These are phyloP conservation scores for Maniola jurtina DNA, from an alignment of 1,140 invertebrate genomes.

Conservation along the genomic window DNA sequence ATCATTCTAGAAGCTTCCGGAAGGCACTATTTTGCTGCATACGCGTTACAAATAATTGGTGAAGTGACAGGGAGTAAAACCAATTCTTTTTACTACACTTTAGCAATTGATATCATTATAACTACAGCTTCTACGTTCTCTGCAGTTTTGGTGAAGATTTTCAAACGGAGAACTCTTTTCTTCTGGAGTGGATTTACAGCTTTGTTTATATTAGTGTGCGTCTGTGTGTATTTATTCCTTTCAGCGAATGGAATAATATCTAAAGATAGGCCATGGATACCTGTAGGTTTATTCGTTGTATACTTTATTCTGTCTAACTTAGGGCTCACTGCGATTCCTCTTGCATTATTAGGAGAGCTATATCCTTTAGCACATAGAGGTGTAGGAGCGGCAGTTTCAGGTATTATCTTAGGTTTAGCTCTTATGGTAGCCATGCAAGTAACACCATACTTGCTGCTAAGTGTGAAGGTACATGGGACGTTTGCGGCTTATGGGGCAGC, in stretches of 20 bases:
- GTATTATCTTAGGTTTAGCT: constrained; percentile 39
- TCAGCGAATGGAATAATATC: constrained; percentile 39
- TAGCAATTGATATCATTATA: constrained; percentile 58
- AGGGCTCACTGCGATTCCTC: constrained; percentile 57
- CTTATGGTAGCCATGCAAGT: constrained; percentile 48
- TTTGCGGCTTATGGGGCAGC: constrained; percentile 48
- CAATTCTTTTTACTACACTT: constrained; percentile 53
- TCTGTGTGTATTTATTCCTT: constrained; percentile 49
- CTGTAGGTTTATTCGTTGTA: constrained; percentile 45
- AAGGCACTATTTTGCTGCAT: constrained; percentile 60
- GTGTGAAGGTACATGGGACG: constrained; percentile 52
- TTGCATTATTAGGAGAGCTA: constrained; percentile 57
- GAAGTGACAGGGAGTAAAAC: constrained; percentile 47
- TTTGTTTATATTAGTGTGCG: constrained; percentile 34
- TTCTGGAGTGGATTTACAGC: constrained; percentile 51
- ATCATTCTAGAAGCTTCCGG: constrained; percentile 55
- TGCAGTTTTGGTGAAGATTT: constrained; percentile 49
- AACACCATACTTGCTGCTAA: constrained; percentile 50
- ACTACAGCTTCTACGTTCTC: constrained; percentile 50
- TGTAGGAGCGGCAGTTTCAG: constrained; percentile 44
- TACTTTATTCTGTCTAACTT: constrained; percentile 60
- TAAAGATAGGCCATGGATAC: constrained; percentile 43
- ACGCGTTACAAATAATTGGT: constrained; percentile 54
- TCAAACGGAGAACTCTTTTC: constrained; percentile 53
- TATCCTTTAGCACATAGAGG: constrained; percentile 55